Base-by-base conservation (phyloP, 30 jellyfish, hydroid and myxozoan genomes). In the Cassiopea xamachana region DNA sequence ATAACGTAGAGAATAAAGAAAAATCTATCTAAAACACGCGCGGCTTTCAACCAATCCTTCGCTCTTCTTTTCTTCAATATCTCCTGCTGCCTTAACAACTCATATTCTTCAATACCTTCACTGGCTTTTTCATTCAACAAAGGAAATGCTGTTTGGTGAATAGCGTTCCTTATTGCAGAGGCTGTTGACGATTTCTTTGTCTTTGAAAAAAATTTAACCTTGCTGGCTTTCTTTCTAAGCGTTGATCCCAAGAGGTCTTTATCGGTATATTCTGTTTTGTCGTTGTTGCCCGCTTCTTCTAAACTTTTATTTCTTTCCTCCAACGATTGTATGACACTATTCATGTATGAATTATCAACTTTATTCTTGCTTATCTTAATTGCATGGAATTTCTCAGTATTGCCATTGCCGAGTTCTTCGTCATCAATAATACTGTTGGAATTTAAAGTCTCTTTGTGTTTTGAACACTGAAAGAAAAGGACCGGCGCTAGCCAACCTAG, bases 11-110 rank as follows among this genome's bases (percentile, higher is more conserved):
- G 79, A 9, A 91, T 58, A 55, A 91, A 79, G 89, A 84, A 84
- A 17, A 91, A 75, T 43, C 97, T 67, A 75, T 91, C 97, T 6
- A 91, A 81, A 4, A 86, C 94, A 45, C 97, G 75, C 2, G 93
- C 97, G 44, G 97, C 97, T 59, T 91, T 91, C 75, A 91, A 81
- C 97, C 97, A 91, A 12, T 91, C 97, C 60, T 69, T 78, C 18
- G 87, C 87, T 73, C 97, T 71, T 74, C 68, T 61, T 64, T 84
- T 78, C 72, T 60, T 85, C 68, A 60, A 69, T 19, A 61, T 44
- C 27, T 75, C 94, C 48, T 60, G 48, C 82, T 49, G 84, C 47
- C 88, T 39, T n/a, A 69, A 48, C 82, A 48, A 60, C 80, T 90
- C 97, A 79, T 79, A 90, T 8, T 18, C 86, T 68, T 74, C 85